A percentile compares a stretch with the other conserved stretches of the same genome.
These are phyloP conservation scores for Apodemia hepburni DNA, from an alignment of 2,888 invertebrate species.

Conservation along the genomic window DNA sequence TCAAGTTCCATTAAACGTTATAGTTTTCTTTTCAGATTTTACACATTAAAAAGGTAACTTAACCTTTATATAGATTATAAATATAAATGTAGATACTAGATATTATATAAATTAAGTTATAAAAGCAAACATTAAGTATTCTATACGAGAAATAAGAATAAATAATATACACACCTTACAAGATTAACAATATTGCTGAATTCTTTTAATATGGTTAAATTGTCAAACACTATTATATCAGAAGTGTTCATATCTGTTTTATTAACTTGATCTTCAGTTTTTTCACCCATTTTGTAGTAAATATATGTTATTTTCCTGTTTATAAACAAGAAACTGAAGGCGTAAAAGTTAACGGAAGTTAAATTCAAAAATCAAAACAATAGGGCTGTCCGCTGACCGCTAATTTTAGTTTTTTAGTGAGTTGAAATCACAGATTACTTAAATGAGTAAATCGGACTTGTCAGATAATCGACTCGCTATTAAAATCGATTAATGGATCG, in stretches of 20 bases:
- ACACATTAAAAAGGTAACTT: too few species aligned
- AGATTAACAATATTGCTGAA: conserved; percentile 63
- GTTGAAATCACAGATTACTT: too few species aligned
- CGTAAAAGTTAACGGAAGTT: background rate
- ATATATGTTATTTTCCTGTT: background rate
- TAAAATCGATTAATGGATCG: too few species aligned
- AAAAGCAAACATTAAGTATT: background rate
- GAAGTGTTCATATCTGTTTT: conserved; percentile 49
- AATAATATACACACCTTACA: conserved; percentile 45
- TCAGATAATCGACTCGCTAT: too few species aligned
- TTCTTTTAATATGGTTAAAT: conserved; percentile 63
- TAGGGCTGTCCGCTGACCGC: background rate
- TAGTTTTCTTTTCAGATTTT: too few species aligned
- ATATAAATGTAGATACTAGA: too few species aligned
- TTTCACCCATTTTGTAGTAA: conserved; percentile 47
- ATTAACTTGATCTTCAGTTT: conserved; percentile 41
- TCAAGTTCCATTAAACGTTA: too few species aligned
- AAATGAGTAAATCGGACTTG: too few species aligned
- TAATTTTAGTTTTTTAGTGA: too few species aligned
- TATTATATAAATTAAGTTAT: background rate
- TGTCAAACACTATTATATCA: conserved; percentile 56
- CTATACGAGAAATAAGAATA: background rate
- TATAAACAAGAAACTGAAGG: background rate
- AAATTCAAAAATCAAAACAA: conserved; percentile 7
- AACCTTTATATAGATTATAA: too few species aligned